phyloP scores from a whole-genome alignment of 2,113 vertebrate genomes.

The Poeciliopsis turrubarensis region DNA sequence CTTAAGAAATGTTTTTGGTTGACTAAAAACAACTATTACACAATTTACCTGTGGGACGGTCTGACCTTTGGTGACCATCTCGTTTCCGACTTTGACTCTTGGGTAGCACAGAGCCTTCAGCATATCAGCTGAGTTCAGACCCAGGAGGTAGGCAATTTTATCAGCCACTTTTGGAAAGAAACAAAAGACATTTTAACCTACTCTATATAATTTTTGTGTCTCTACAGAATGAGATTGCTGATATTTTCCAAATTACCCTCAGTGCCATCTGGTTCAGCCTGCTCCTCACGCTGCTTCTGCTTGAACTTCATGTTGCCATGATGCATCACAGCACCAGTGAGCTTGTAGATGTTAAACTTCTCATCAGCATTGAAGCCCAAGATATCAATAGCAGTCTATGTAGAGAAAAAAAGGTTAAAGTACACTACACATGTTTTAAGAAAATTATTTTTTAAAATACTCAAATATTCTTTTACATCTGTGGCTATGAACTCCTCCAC shows the following conservation, averaged over 20 bases:
- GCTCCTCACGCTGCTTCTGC: constrained; percentile 77
- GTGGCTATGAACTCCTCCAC: constrained; percentile 71
- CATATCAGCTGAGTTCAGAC: constrained; percentile 83
- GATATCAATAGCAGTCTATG: constrained; percentile 78
- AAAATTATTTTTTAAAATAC: background rate
- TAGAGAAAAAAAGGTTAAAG: background rate
- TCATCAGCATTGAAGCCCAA: constrained; percentile 85
- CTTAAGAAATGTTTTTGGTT: no score
- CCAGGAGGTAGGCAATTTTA: constrained; percentile 79
- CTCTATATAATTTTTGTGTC: background rate
- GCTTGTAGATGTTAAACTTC: constrained; percentile 85
- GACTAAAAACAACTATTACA: no score
- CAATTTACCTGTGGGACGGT: constrained; percentile 70
- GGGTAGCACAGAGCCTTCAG: constrained; percentile 80
- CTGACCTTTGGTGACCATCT: constrained; percentile 74
- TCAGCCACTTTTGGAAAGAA: constrained; percentile 53
- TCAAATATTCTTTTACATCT: constrained; percentile 48
- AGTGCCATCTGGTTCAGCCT: constrained; percentile 75
- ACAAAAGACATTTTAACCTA: background rate
- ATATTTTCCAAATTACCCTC: constrained; percentile 54
- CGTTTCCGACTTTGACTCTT: constrained; percentile 73
- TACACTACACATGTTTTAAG: background rate
- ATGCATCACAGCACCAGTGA: constrained; percentile 88
- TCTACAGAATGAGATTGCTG: background rate
- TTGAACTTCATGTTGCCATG: constrained; percentile 78